These are phyloP conservation scores for Rhyacichthys aspro DNA, from an alignment of 2,797 vertebrate genomes.

Conservation along the genomic window DNA sequence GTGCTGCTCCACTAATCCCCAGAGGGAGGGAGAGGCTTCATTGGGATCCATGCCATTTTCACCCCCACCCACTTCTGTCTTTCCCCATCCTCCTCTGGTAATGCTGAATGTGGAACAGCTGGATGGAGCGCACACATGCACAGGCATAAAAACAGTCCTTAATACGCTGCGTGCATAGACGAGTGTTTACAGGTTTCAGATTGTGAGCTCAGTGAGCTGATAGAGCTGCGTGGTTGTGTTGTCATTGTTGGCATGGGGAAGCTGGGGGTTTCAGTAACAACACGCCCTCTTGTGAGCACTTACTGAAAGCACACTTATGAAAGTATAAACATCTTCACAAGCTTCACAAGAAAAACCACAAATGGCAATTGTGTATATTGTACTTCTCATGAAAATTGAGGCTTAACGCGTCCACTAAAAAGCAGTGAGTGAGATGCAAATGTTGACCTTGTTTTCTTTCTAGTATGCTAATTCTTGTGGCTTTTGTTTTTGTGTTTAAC, in stretches of 20 bases:
- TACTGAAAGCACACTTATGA: conserved; percentile 1
- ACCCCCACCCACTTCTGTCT: conserved; percentile 41
- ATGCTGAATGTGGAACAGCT: conserved; percentile 59
- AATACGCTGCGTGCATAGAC: conserved; percentile 5
- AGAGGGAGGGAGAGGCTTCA: conserved; percentile 39
- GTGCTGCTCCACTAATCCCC: conserved; percentile 57
- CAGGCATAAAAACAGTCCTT: conserved; percentile 5
- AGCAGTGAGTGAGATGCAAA: conserved; percentile 61
- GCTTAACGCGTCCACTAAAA: not conserved
- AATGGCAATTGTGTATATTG: conserved; percentile 1
- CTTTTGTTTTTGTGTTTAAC: conserved; percentile 52
- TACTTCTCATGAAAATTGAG: conserved; percentile 3
- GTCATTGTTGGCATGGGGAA: conserved; percentile 16
- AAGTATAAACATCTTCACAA: not conserved
- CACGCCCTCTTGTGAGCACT: conserved; percentile 38
- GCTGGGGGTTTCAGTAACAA: conserved; percentile 22
- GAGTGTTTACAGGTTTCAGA: conserved; percentile 26
- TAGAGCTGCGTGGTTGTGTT: conserved; percentile 17
- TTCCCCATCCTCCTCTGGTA: conserved; percentile 32
- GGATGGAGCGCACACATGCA: conserved; percentile 47
- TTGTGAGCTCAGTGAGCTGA: not conserved
- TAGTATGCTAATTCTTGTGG: conserved; percentile 65
- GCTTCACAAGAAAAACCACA: not conserved
- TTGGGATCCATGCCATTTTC: conserved; percentile 58
- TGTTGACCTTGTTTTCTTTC: conserved; percentile 52